These are phyloP conservation scores for Eilema caniola DNA, from an alignment of 2,888 invertebrate species.

Conservation along the genomic window DNA sequence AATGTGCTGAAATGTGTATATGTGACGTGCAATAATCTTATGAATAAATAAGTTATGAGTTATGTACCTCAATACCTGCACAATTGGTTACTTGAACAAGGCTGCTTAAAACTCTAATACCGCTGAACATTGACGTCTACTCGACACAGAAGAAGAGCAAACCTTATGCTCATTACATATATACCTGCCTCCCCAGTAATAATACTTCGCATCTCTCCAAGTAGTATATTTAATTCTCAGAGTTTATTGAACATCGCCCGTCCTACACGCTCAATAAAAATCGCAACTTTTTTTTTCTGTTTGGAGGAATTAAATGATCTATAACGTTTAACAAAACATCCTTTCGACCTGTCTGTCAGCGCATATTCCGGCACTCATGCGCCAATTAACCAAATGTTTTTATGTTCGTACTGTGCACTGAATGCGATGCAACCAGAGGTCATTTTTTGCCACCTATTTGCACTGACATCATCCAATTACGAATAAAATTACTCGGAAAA, in stretches of 20 bases:
- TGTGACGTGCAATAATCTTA: too few species aligned
- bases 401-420: slow-evolving; percentile 40
- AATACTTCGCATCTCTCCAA: not conserved
- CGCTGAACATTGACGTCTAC: too few species aligned
- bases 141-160: too few species aligned
- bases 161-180: too few species aligned
- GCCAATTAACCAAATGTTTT: slow-evolving; percentile 47
- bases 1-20: too few species aligned
- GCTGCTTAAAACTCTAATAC: too few species aligned
- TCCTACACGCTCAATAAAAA: slow-evolving; percentile 2
- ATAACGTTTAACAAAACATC: slow-evolving; percentile 28
- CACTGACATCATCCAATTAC: slow-evolving; percentile 77
- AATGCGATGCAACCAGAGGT: slow-evolving; percentile 43
- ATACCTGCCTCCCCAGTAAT: too few species aligned
- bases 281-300: not conserved
- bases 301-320: slow-evolving; percentile 14
- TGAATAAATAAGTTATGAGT: too few species aligned
- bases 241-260: slow-evolving; percentile 8
- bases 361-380: slow-evolving; percentile 20
- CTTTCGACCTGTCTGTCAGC: slow-evolving; percentile 35
- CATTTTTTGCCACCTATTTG: slow-evolving; percentile 48
- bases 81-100: too few species aligned
- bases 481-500: slow-evolving; percentile 68
- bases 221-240: not conserved
- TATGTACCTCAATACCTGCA: too few species aligned